These are phyloP conservation scores for Syngnathus rostellatus DNA, from an alignment of 2,797 vertebrate species.

Conservation along the genomic window DNA sequence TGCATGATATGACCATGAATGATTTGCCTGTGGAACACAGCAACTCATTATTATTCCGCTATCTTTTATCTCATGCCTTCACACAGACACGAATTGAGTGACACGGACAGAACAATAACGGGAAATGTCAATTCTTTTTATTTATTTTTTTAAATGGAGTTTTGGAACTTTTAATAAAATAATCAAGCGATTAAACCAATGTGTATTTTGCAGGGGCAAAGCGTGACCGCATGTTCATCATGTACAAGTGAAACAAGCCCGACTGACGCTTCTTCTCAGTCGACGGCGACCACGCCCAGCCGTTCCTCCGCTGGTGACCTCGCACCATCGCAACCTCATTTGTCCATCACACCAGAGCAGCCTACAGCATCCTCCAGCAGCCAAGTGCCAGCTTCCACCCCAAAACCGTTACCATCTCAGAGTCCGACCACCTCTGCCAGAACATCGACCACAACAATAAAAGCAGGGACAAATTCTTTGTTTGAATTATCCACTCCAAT, in stretches of 20 bases:
- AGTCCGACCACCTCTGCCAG: not conserved
- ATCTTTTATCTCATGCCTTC: slow-evolving; percentile 13
- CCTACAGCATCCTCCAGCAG: not conserved
- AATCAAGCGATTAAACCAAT: not conserved
- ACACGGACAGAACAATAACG: not conserved
- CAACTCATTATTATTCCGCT: not conserved
- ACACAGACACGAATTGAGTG: not conserved
- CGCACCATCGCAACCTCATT: not conserved
- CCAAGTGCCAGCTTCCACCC: not conserved
- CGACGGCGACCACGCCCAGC: not conserved
- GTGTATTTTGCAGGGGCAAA: not conserved
- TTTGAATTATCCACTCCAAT: not conserved
- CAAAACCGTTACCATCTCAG: not conserved
- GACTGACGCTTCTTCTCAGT: not conserved
- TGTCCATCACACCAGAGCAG: not conserved
- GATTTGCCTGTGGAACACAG: not conserved
- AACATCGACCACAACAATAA: not conserved
- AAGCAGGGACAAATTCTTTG: not conserved
- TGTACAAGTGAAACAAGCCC: not conserved
- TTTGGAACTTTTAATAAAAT: not conserved
- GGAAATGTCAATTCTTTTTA: not conserved
- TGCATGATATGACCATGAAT: slow-evolving; percentile 3
- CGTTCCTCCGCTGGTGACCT: not conserved
- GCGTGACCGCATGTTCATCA: not conserved
- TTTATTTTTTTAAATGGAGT: too few species aligned